Percentiles rank a stretch among this genome's conserved stretches.
phyloP scores from a whole-genome alignment of 2,888 invertebrate species.

The Sisyra nigra region DNA sequence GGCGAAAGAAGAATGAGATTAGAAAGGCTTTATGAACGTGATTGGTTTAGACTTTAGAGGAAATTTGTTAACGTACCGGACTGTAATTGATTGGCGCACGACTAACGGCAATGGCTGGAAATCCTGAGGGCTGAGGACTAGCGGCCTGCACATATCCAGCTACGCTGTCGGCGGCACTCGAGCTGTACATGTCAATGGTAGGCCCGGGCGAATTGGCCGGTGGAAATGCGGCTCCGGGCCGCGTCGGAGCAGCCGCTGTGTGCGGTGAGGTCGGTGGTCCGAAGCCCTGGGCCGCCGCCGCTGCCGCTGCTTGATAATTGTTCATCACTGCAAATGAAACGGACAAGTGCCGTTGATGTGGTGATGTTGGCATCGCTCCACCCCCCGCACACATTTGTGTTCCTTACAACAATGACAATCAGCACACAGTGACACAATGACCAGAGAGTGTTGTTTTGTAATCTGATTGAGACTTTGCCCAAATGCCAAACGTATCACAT shows the following conservation, averaged over 20 bases:
- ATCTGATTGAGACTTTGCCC: no score
- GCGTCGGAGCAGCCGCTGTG: constrained; percentile 34
- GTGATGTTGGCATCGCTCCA: no score
- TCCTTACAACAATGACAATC: no score
- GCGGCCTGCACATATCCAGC: constrained; percentile 90
- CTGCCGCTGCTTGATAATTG: constrained; percentile 80
- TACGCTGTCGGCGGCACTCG: constrained; percentile 65
- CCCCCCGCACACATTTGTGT: no score
- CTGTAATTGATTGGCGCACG: constrained; percentile 86
- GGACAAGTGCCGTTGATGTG: not conserved
- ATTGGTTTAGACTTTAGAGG: no score
- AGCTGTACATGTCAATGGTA: constrained; percentile 85
- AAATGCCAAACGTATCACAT: no score
- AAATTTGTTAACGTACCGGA: constrained; percentile 50
- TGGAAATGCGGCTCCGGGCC: constrained; percentile 69
- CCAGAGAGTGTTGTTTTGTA: no score
- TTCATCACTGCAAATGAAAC: constrained; percentile 68
- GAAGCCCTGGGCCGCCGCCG: constrained; percentile 58
- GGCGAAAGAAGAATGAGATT: no score
- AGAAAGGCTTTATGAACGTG: no score
- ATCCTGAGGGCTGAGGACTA: constrained; percentile 91
- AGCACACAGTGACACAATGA: no score
- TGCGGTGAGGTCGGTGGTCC: constrained; percentile 75
- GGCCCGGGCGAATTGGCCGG: constrained; percentile 86
- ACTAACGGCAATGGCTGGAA: constrained; percentile 86